These are phyloP conservation scores for Thera obeliscata DNA, from an alignment of 2,888 invertebrate species.

Conservation along the genomic window DNA sequence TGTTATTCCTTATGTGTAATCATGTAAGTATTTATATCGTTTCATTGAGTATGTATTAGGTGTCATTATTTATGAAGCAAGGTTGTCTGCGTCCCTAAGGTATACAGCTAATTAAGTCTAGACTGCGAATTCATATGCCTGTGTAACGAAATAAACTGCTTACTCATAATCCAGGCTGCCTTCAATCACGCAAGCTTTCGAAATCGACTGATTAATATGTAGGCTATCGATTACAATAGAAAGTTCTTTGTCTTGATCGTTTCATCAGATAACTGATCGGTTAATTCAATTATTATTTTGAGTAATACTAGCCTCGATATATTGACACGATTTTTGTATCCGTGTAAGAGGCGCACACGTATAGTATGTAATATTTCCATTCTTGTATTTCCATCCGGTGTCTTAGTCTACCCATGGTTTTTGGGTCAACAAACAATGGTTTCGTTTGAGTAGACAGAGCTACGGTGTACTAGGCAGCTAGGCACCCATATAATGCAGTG, in stretches of 20 bases:
- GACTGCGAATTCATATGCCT: slow-evolving; percentile 31
- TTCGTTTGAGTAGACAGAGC: slow-evolving; percentile 55
- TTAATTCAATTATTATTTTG: slow-evolving; percentile 8
- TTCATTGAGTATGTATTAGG: slow-evolving; percentile 21
- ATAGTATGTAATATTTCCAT: slow-evolving; percentile 34
- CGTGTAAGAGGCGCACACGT: slow-evolving; percentile 3
- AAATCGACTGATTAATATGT: slow-evolving; percentile 46
- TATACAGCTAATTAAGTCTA: slow-evolving; percentile 36
- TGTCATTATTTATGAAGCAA: slow-evolving; percentile 33
- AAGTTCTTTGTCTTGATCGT: slow-evolving; percentile 48
- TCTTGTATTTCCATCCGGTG: slow-evolving; percentile 38
- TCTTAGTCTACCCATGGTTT: slow-evolving; percentile 47
- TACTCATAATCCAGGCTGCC: slow-evolving; percentile 36
- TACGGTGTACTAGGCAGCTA: slow-evolving; percentile 54
- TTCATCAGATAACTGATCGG: slow-evolving; percentile 14
- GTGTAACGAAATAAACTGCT: slow-evolving; percentile 38
- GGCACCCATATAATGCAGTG: slow-evolving; percentile 56
- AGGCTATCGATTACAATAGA: slow-evolving; percentile 48
- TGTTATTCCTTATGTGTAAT: no score
- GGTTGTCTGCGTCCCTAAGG: slow-evolving; percentile 29
- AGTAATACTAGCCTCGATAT: neutral
- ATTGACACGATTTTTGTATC: no score
- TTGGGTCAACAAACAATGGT: slow-evolving; percentile 61
- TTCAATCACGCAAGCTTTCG: slow-evolving; percentile 45
- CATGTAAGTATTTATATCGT: no score